Evolutionary conservation across 2,888 invertebrate species (phyloP).

Genomic region (Hyposoter didymator): DNA sequence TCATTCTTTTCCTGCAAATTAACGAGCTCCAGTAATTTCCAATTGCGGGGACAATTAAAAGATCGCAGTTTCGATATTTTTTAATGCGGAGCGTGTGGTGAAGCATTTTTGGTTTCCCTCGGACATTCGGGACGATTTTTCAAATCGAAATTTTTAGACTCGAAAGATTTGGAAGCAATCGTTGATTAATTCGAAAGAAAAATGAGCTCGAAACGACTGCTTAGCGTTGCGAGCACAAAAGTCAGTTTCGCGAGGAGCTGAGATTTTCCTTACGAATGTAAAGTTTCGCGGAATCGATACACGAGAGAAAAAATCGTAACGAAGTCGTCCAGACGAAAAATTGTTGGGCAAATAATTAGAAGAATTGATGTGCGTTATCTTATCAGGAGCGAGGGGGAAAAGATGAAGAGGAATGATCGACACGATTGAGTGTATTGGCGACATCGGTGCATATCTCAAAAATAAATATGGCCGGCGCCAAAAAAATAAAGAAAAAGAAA

Average conservation of each 20-base stretch:
- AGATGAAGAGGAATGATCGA: not conserved
- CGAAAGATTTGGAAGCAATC: not conserved
- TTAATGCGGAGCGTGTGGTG: not conserved
- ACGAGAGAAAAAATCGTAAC: not conserved
- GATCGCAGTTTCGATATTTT: not conserved
- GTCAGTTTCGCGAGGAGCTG: not conserved
- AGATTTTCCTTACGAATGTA: not conserved
- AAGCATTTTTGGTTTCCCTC: not conserved
- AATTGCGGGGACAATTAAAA: not conserved
- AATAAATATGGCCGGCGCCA: constrained; percentile 15
- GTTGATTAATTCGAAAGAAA: not conserved
- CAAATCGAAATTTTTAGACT: not conserved
- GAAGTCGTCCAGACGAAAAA: not conserved
- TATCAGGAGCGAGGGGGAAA: not conserved
- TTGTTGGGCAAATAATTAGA: not conserved
- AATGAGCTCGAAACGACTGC: too few species aligned
- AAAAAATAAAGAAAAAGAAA: not conserved
- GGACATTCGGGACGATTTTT: not conserved
- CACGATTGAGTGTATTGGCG: constrained; percentile 3
- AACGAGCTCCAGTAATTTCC: not conserved
- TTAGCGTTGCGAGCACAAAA: too few species aligned
- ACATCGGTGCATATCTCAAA: constrained; percentile 20
- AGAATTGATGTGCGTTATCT: constrained; percentile 15
- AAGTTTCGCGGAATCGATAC: not conserved
- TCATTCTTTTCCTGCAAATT: not conserved